phyloP scores from a whole-genome alignment of 2,797 vertebrate genomes.

The Amblyraja radiata region DNA sequence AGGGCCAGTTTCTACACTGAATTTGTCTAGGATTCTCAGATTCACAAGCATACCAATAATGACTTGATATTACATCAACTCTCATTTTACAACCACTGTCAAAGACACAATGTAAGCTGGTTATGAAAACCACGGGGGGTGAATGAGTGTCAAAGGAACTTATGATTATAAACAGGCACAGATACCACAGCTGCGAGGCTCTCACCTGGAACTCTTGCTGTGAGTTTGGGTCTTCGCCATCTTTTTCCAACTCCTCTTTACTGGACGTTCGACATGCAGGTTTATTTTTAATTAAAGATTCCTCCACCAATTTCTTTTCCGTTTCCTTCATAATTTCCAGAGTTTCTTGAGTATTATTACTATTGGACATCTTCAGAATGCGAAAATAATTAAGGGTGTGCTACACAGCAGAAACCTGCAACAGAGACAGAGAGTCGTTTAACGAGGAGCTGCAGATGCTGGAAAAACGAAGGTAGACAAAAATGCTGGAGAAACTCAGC shows the following conservation, averaged over 20 bases:
- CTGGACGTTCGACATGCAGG: conserved; percentile 69
- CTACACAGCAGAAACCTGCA: neutral
- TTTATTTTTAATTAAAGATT: conserved; percentile 78
- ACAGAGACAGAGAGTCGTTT: neutral
- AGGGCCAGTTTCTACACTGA: too few relatives aligned
- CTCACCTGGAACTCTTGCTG: conserved; percentile 83
- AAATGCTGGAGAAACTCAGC: too few relatives aligned
- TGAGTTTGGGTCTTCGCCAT: conserved; percentile 67
- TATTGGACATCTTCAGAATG: conserved; percentile 82
- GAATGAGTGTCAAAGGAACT: neutral
- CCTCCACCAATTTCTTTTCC: conserved; percentile 78
- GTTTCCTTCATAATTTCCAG: conserved; percentile 91
- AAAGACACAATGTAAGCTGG: neutral
- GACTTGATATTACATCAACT: neutral
- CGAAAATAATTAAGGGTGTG: conserved; percentile 21
- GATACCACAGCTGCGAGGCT: neutral
- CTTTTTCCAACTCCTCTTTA: conserved; percentile 80
- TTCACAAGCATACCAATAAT: neutral
- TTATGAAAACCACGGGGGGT: neutral
- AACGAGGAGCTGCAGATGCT: too few relatives aligned
- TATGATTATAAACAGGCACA: neutral
- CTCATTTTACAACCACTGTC: neutral
- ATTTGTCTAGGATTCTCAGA: too few relatives aligned
- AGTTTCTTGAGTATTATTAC: conserved; percentile 68
- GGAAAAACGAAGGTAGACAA: too few relatives aligned